Base-by-base conservation (phyloP, 2,888 invertebrate species). In the Dusona sp. region DNA sequence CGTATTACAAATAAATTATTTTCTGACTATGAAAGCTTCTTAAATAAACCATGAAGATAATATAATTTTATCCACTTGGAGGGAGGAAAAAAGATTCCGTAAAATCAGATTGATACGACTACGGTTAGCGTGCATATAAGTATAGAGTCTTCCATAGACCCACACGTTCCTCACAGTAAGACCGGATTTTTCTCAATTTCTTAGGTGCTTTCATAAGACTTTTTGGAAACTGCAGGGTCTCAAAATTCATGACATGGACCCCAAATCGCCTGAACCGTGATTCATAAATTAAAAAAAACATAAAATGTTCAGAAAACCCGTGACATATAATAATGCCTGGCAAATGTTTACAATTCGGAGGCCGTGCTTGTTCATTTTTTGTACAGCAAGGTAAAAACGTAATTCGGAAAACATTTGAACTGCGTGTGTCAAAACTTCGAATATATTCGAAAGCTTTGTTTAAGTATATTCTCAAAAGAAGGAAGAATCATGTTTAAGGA, bases 361-460 rank as follows among this genome's bases (percentile, higher is more conserved):
- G 16, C 48, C 48, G 19, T n/a, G 51, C n/a, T 7, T 51, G 19
- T 51, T n/a, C n/a, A 1, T 51, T n/a, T 51, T n/a, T 51, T n/a
- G 16, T 19, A 19, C 48, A 19, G 16, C 16, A 19, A 48, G 0
- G 51, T n/a, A 51, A n/a, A 51, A 51, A n/a, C 51, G 51, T 51
- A 4, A 51, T 51, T 51, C n/a, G 7, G 6, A 19, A n/a, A 51
- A 51, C 51, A 6, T 3, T 36, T 36, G 6, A 36, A 36, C 3
- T 6, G 36, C 36, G 51, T 51, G n/a, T 51, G 0, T 51, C 51
- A 51, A 51, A n/a, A 51, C n/a, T 51, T 51, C n/a, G 19, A 7
- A n/a, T 51, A 51, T n/a, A 51, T n/a, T 51, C 19, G 51, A 51
- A 51, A n/a, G n/a, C 51, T 51, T 51, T 51, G 51, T 51, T 51